phyloP scores from a whole-genome alignment of 2,888 invertebrate species.

The Zygogramma bicolorata region DNA sequence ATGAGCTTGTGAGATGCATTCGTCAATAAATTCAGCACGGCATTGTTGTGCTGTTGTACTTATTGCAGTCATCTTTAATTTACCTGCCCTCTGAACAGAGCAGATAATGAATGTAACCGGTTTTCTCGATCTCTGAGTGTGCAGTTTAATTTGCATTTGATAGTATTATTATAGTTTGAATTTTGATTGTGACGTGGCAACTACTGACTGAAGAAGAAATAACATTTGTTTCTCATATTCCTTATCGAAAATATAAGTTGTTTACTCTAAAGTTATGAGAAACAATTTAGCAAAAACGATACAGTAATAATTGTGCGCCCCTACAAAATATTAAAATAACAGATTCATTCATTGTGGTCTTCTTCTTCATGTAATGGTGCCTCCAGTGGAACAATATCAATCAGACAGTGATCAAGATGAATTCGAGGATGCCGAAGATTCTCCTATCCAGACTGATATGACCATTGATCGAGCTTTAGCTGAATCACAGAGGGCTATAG shows the following conservation, averaged over 20 bases:
- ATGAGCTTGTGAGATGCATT: no score
- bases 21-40: no score
- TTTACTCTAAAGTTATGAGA: background rate
- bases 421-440: conserved; percentile 40
- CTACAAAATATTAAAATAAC: no score
- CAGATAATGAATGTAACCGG: background rate
- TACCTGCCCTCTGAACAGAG: no score
- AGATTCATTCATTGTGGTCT: no score
- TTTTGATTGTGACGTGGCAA: background rate
- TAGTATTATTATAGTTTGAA: no score
- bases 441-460: conserved; percentile 64
- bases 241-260: no score
- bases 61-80: no score
- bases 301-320: background rate
- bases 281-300: background rate
- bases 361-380: background rate
- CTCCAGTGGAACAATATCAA: background rate
- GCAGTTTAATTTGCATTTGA: no score
- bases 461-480: conserved; percentile 78
- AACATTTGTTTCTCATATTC: no score
- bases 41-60: no score
- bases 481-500: conserved; percentile 85
- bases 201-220: no score
- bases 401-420: conserved; percentile 37
- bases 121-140: background rate